Base-by-base conservation (phyloP, 2,113 vertebrate genomes). In the Plecotus auritus region DNA sequence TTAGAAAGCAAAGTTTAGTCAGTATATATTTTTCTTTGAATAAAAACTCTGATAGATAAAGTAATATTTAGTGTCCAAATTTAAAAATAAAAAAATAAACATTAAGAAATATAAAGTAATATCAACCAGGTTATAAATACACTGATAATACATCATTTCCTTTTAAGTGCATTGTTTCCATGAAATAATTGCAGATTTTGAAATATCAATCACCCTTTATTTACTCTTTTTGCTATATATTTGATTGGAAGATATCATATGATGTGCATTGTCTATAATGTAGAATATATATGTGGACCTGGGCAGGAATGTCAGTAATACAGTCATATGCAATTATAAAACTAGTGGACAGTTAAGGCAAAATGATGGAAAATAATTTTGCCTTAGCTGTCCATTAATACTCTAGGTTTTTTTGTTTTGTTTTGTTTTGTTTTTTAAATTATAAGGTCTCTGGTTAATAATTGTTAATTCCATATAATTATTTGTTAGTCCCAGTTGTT, bases 351-450 rank as follows among this genome's bases (percentile, higher is more conserved):
- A 61, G 23, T 61, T 61, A 28, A 28, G 59, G 26, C 4, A 61
- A 61, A 61, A 61, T 61, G 59, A 61, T 61, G 59, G 59, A 94
- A 88, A 66, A 23, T 54, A 4, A 10, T 40, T 32, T 12, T 4
- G 28, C 23, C 9, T 80, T 64, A 88, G 35, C 18, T 82, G 4
- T 83, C 88, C 4, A 54, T 76, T 95, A 85, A 88, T 67, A 49
- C 5, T 81, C 95, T 96, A 80, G 16, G 49, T 51, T 51, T 51
- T 51, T 49, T 51, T 17, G 16, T 95, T 91, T 95, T 74, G n/a
- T n/a, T 94, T 77, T 97, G 94, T 97, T 95, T 74, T 97, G 94
- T 97, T 77, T 97, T 95, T 97, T 95, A 98, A 98, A 95, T 93
- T 95, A 93, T 94, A n/a, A 92, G 56, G 54, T 95, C 93, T 98